Conservation (phyloP, 37 sponge, comb jelly and placozoan genomes). For the Amphimedon queenslandica region DNA sequence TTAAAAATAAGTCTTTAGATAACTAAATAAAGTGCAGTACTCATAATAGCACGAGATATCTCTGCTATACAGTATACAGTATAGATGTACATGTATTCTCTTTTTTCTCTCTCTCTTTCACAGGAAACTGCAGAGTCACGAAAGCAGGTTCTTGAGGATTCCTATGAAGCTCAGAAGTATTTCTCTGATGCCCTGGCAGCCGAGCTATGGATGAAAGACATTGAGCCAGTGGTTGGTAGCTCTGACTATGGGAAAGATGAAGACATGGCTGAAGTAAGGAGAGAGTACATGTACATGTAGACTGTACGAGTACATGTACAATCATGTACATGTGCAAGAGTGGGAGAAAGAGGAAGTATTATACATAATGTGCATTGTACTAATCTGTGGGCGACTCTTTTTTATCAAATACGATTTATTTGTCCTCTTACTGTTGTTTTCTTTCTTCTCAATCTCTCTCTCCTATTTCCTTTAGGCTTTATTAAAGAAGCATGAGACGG, state of each 20-base stretch:
- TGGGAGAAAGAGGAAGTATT: not conserved
- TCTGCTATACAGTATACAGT: too few species aligned
- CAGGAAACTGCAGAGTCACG: slow-evolving; percentile 37
- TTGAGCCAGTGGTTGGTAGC: slow-evolving; percentile 68
- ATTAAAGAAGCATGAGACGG: slow-evolving; percentile 79
- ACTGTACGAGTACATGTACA: too few species aligned
- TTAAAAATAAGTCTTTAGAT: too few species aligned
- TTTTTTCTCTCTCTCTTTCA: too few species aligned
- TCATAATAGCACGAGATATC: too few species aligned
- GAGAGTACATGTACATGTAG: not conserved
- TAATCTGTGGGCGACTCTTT: slow-evolving; percentile 3
- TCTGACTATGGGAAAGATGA: slow-evolving; percentile 88
- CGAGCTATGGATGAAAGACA: slow-evolving; percentile 90
- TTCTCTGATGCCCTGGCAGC: slow-evolving; percentile 76
- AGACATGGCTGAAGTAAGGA: slow-evolving; percentile 74
- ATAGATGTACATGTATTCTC: too few species aligned
- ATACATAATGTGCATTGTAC: not conserved
- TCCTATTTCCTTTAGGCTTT: slow-evolving; percentile 41
- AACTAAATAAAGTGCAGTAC: too few species aligned
- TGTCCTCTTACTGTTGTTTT: not conserved
- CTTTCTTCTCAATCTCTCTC: not conserved
- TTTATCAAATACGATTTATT: not conserved
- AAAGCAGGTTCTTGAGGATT: slow-evolving; percentile 46
- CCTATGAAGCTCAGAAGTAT: slow-evolving; percentile 72
- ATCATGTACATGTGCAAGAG: not conserved